A percentile compares a stretch with the other conserved stretches of the same genome.
These are phyloP conservation scores for Aelia acuminata DNA, from an alignment of 2,888 invertebrate genomes.

Conservation along the genomic window DNA sequence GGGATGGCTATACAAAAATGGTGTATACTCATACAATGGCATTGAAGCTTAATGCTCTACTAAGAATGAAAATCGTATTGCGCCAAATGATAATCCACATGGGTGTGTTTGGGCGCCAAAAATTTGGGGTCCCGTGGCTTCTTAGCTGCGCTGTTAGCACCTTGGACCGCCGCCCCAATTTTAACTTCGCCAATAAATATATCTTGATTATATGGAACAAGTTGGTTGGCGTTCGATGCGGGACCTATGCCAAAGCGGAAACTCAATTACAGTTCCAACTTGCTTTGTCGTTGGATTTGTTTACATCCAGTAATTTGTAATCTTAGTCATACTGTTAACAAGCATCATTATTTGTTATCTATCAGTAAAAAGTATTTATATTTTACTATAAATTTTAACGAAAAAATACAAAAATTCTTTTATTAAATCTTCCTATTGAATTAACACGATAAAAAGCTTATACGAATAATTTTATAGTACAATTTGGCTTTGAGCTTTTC, in stretches of 20 bases:
- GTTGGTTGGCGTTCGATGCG: background rate
- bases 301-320: background rate
- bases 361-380: too few species aligned
- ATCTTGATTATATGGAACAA: constrained; percentile 35
- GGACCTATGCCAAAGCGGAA: background rate
- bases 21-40: too few species aligned
- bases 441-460: too few species aligned
- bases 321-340: background rate
- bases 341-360: too few species aligned
- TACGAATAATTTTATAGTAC: too few species aligned
- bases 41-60: too few species aligned
- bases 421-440: too few species aligned
- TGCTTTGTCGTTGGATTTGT: background rate
- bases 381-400: too few species aligned
- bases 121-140: background rate
- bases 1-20: too few species aligned
- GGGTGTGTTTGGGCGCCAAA: background rate
- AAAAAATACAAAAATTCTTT: too few species aligned
- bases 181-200: constrained; percentile 45
- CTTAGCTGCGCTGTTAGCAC: background rate
- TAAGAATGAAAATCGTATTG: background rate
- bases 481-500: too few species aligned
- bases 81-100: background rate
- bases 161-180: constrained; percentile 33
- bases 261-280: constrained; percentile 39